Base-by-base conservation (phyloP, 2,113 vertebrate genomes). In the Turdus rufiventris region DNA sequence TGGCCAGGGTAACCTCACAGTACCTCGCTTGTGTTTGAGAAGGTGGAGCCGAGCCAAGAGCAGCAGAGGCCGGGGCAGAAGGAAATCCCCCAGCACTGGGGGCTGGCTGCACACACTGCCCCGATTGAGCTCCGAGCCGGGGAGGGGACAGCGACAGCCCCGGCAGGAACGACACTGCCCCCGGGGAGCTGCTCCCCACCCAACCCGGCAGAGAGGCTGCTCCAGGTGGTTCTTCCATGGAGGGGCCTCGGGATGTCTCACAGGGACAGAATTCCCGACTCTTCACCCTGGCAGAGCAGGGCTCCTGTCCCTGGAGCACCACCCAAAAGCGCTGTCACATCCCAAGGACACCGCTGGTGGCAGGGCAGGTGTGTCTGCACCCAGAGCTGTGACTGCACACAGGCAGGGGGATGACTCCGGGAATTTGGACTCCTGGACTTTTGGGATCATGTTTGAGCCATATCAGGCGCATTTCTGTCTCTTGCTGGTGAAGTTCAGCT, bases 1-100 rank as follows among this genome's bases (percentile, higher is more conserved):
- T n/a, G 15, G 88, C 95, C 96, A 51, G 83, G 92, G 73, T 85
- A 62, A 95, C 92, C 96, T 96, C 94, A 96, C 96, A 96, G 95
- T 95, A 58, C 96, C 95, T 94, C 68, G 2, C 93, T 96, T 96
- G 96, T 97, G 87, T 36, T 47, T 15, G 85, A 60, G 21, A 80
- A 29, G 71, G 82, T 80, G 94, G 95, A 94, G 84, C n/a, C 0
- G 8, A 58, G 96, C 96, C 96, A 96, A 97, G 51, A 95, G 89
- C 89, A 95, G 89, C 96, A 95, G 72, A 75, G 86, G 33, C 73
- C 23, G 67, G 89, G 75, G 95, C 87, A 94, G 93, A 70, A 96
- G 96, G 96, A 97, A 96, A 94, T 94, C 95, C 93, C 95, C 67
- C 71, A 4, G 88, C 92, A 18, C 83, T n/a, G 23, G 81, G 57